phyloP scores from a whole-genome alignment of 2,113 vertebrate species.

The Hippocampus guttulatus region DNA sequence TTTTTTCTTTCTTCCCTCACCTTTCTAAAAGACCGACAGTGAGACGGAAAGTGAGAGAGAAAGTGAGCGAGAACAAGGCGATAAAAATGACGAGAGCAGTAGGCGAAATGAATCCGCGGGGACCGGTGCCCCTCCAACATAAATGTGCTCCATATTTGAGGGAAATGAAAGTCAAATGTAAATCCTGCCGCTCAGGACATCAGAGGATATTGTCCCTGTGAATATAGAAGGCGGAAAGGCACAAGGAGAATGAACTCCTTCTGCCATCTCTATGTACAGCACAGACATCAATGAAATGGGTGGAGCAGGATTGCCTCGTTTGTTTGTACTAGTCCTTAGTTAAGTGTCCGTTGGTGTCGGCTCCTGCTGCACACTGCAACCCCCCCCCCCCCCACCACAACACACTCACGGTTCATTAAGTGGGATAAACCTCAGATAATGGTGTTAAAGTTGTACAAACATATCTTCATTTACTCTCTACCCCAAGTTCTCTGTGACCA shows the following conservation, averaged over 20 bases:
- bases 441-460: slow-evolving; percentile 53
- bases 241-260: slow-evolving; percentile 12
- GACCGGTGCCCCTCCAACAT: slow-evolving; percentile 42
- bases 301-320: slow-evolving; percentile 7
- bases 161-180: slow-evolving; percentile 51
- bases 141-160: slow-evolving; percentile 45
- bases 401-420: slow-evolving; percentile 54
- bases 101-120: slow-evolving; percentile 33
- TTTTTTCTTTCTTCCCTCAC: slow-evolving; percentile 20
- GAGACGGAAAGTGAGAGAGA: slow-evolving; percentile 1
- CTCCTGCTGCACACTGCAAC: slow-evolving; percentile 3
- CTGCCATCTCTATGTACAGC: background rate
- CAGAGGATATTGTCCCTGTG: slow-evolving; percentile 12
- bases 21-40: slow-evolving; percentile 22
- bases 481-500: slow-evolving; percentile 57
- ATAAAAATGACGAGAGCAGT: slow-evolving; percentile 46
- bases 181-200: slow-evolving; percentile 36
- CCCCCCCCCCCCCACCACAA: background rate
- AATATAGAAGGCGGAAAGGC: slow-evolving; percentile 20
- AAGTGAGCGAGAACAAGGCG: background rate
- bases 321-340: slow-evolving; percentile 35
- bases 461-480: slow-evolving; percentile 46
- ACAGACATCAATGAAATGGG: slow-evolving; percentile 11
- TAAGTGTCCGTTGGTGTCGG: slow-evolving; percentile 14
- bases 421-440: slow-evolving; percentile 48